These are phyloP conservation scores for Aphodius granarius DNA, from an alignment of 2,888 invertebrate genomes.

Conservation along the genomic window DNA sequence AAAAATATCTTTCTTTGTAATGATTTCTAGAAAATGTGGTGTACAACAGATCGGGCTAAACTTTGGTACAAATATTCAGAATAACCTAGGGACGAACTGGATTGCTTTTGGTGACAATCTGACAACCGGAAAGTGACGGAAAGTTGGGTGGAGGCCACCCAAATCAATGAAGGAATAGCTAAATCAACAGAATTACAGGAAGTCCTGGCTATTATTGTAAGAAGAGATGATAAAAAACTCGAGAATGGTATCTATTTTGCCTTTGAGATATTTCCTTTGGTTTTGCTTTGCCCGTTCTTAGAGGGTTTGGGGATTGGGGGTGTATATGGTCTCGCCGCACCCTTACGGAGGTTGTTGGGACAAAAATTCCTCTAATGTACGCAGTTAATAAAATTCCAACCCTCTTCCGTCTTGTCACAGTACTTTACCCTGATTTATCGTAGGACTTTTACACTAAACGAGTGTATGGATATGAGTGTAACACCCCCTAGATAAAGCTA, in stretches of 20 bases:
- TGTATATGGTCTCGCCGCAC: not conserved
- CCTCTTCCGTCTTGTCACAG: not conserved
- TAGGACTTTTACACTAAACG: not conserved
- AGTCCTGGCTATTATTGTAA: not conserved
- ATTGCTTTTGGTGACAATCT: too few relatives aligned
- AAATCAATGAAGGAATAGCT: not conserved
- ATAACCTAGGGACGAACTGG: too few relatives aligned
- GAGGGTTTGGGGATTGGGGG: not conserved
- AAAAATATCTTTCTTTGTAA: too few relatives aligned
- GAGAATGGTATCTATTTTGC: not conserved
- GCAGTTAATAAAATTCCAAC: not conserved
- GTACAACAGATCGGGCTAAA: too few relatives aligned
- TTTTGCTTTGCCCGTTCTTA: too few relatives aligned
- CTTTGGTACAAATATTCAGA: too few relatives aligned
- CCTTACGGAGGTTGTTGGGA: not conserved
- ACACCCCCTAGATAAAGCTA: not conserved
- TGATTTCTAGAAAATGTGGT: too few relatives aligned
- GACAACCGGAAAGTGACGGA: too few relatives aligned
- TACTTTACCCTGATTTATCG: not conserved
- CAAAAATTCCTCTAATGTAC: not conserved
- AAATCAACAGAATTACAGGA: not conserved
- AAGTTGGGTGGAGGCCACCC: too few relatives aligned
- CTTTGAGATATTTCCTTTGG: too few relatives aligned
- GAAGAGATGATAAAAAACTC: not conserved
- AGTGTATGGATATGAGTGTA: not conserved